These are phyloP conservation scores for Ailurus styani DNA, from an alignment of 2,113 vertebrate species.

Conservation along the genomic window DNA sequence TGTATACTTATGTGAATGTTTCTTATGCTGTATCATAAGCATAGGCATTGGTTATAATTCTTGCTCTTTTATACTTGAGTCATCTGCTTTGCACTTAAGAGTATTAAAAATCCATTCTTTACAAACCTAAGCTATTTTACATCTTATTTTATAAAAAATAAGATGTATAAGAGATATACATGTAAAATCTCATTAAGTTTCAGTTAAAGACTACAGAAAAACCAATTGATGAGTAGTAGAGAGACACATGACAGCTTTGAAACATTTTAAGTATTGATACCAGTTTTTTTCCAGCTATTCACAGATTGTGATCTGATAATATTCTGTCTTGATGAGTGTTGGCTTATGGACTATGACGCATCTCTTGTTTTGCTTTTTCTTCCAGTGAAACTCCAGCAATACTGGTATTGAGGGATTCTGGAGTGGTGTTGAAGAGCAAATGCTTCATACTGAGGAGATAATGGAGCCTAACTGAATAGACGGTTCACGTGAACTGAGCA, in stretches of 20 bases:
- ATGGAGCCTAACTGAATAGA: neutral
- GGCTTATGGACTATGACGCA: neutral
- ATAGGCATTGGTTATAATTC: neutral
- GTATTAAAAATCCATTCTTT: neutral
- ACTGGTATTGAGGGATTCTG: neutral
- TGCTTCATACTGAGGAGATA: neutral
- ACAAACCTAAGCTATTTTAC: neutral
- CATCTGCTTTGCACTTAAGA: neutral
- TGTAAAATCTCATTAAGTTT: neutral
- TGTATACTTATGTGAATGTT: neutral
- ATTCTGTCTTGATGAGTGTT: neutral
- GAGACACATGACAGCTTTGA: neutral
- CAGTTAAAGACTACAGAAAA: neutral
- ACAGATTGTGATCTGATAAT: neutral
- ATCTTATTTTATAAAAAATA: neutral
- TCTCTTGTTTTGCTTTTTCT: neutral
- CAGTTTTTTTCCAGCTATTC: neutral
- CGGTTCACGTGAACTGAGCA: neutral
- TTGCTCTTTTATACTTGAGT: neutral
- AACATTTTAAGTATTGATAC: neutral
- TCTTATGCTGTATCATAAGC: neutral
- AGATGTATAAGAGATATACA: neutral
- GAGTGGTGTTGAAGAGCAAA: neutral
- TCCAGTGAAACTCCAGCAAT: neutral
- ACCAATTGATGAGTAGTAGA: neutral